Conservation (phyloP, 2,888 invertebrate species). For the Prenolepis imparis region DNA sequence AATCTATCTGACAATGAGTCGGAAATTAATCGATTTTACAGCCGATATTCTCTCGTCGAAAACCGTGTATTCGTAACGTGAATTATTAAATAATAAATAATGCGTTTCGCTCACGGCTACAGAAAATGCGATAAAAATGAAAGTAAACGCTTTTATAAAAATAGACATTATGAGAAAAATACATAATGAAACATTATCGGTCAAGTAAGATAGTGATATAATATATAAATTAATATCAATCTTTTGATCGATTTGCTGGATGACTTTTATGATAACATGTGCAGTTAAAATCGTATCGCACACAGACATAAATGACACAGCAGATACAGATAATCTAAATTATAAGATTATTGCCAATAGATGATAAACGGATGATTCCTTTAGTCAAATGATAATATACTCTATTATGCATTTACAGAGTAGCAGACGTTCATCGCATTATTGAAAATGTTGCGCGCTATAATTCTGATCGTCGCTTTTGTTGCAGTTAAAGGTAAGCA, state of each 20-base stretch:
- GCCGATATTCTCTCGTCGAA: background rate
- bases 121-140: background rate
- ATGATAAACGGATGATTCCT: background rate
- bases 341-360: background rate
- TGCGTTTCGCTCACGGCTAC: background rate
- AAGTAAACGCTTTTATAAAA: background rate
- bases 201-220: background rate
- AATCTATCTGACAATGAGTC: background rate
- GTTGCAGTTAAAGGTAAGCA: constrained; percentile 16
- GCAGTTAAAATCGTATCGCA: background rate
- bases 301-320: background rate
- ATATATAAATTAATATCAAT: background rate
- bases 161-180: background rate
- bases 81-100: background rate
- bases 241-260: background rate
- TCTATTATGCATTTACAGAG: constrained; percentile 16
- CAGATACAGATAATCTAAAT: background rate
- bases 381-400: background rate
- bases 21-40: background rate
- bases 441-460: background rate
- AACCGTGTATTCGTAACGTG: background rate
- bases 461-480: background rate
- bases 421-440: background rate
- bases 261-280: background rate
- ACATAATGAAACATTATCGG: background rate